phyloP scores from a whole-genome alignment of 2,797 vertebrate genomes.

The Pogoniulus pusillus region DNA sequence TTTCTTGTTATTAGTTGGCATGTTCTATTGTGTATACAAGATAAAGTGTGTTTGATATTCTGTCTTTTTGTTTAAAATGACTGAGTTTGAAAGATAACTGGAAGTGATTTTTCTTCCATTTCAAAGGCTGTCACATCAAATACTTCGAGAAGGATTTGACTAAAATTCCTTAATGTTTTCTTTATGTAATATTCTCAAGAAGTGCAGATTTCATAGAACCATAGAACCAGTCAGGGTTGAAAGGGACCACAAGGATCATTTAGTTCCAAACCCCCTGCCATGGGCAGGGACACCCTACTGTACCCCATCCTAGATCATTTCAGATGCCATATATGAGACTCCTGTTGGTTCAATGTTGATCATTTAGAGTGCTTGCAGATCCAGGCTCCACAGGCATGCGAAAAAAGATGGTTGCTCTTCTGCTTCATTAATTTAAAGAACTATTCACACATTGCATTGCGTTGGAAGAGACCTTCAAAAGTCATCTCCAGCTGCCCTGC shows the following conservation, averaged over 20 bases:
- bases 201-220: too few relatives aligned
- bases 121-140: not conserved
- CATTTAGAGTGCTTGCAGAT: not conserved
- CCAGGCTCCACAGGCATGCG: not conserved
- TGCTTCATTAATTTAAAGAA: not conserved
- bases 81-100: constrained; percentile 12
- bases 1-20: constrained; percentile 25
- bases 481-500: too few relatives aligned
- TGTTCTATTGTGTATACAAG: constrained; percentile 33
- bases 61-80: constrained; percentile 46
- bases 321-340: not conserved
- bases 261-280: too few relatives aligned
- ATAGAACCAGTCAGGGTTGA: too few relatives aligned
- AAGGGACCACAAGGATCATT: too few relatives aligned
- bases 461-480: too few relatives aligned
- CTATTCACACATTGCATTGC: not conserved
- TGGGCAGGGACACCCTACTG: too few relatives aligned
- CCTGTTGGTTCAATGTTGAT: not conserved
- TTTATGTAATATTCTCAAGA: not conserved
- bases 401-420: not conserved
- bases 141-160: not conserved
- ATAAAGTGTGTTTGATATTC: constrained; percentile 46
- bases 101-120: constrained; percentile 16
- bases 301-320: too few relatives aligned
- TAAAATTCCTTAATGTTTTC: not conserved